Base-by-base conservation (phyloP, 2,888 invertebrate genomes). In the Chloromyia formosa region DNA sequence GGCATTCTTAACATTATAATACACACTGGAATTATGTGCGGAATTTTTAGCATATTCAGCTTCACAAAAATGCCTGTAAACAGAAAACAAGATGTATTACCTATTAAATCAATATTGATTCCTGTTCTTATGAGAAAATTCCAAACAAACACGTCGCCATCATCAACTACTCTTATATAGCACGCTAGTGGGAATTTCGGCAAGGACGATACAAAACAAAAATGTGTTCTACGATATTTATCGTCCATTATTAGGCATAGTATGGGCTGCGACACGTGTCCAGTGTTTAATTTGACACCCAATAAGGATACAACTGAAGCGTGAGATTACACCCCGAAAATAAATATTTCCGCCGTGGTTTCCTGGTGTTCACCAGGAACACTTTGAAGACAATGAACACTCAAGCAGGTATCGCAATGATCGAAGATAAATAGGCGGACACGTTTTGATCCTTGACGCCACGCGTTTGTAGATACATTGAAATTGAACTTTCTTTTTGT, bases 251-350 rank as follows among this genome's bases (percentile, higher is more conserved):
- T 71, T 71, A 58, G 58, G 12, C 7, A 58, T 40, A 18, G 58
- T 20, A 20, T 56, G 42, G 60, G 49, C 49, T 61, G 42, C 16
- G 74, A 27, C 76, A 76, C 76, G 76, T 76, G 76, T 45, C 61
- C 16, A 45, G 73, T 76, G 68, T 76, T 76, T 76, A 76, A 76
- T 75, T 76, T 76, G 68, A 76, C 76, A 76, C 76, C 75, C 49
- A 73, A 72, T 66, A 76, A 76, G 73, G 73, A 76, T 72, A 66
- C 53, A 54, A 73, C 49, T 22, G 45, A 75, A 68, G 75, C 62
- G 66, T 76, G 73, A 35, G 76, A 76, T 76, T 76, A 76, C 76
- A 76, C 68, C 73, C 68, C 75, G 64, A 75, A 69, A 60, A 64
- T 73, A 76, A 76, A 76, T 76, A 75, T 76, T 76, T 76, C 61